These are phyloP conservation scores for Carpatolechia fugitivella DNA, from an alignment of 2,888 invertebrate species.

Conservation along the genomic window DNA sequence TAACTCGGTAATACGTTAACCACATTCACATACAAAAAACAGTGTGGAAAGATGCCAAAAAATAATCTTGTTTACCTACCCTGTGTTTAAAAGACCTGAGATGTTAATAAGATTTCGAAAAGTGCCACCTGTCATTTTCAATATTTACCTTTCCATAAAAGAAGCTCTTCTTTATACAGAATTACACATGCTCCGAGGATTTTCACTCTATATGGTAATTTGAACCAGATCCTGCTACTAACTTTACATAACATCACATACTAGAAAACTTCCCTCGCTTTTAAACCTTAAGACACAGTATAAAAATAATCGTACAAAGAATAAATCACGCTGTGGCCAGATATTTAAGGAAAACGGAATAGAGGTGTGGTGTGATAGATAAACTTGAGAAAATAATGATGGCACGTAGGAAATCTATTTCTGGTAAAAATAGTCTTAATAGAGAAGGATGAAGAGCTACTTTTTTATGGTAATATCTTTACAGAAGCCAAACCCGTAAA, in stretches of 20 bases:
- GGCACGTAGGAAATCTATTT: background rate
- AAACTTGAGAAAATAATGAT: background rate
- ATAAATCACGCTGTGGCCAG: background rate
- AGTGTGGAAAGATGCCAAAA: no score
- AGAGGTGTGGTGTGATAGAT: background rate
- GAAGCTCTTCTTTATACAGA: slow-evolving; percentile 12
- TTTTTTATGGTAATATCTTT: no score
- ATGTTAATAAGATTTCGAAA: no score
- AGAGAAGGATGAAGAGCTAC: no score
- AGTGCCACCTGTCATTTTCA: slow-evolving; percentile 1
- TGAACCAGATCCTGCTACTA: slow-evolving; percentile 1
- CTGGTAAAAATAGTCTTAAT: no score
- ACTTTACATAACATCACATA: background rate
- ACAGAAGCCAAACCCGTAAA: no score
- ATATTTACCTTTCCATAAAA: slow-evolving; percentile 6
- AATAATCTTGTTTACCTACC: background rate
- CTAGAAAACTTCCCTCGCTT: background rate
- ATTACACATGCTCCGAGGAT: slow-evolving; percentile 6
- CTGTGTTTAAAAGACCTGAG: no score
- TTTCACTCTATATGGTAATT: slow-evolving; percentile 11
- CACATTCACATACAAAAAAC: no score
- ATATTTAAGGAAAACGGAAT: background rate
- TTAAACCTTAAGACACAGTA: background rate
- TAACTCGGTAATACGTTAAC: no score
- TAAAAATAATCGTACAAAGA: background rate